phyloP scores from a whole-genome alignment of 2,113 vertebrate species.

The Nanorana parkeri region DNA sequence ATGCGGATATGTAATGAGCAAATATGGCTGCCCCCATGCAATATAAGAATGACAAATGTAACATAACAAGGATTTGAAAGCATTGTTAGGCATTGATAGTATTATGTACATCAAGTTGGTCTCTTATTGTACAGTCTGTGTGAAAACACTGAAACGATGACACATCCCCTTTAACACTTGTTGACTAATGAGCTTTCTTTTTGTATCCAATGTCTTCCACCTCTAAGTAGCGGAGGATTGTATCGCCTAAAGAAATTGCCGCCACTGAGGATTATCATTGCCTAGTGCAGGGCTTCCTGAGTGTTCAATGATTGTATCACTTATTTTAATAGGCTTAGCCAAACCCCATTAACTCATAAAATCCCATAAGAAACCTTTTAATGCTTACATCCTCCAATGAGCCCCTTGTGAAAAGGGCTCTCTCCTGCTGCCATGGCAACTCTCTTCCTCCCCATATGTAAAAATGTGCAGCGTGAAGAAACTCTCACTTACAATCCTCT shows the following conservation, averaged over 20 bases:
- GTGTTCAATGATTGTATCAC: slow-evolving; percentile 17
- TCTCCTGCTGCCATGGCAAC: slow-evolving; percentile 29
- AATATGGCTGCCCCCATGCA: no score
- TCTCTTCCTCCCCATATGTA: not conserved
- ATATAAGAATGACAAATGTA: no score
- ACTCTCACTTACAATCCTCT: slow-evolving; percentile 3
- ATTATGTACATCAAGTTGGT: no score
- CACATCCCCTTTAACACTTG: no score
- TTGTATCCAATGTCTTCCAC: no score
- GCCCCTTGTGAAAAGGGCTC: slow-evolving; percentile 6
- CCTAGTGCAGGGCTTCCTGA: not conserved
- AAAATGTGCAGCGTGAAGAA: not conserved
- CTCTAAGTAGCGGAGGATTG: not conserved
- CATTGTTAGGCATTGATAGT: no score
- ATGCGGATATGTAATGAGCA: no score
- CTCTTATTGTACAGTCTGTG: no score
- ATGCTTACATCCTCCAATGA: slow-evolving; percentile 9
- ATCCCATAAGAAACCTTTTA: slow-evolving; percentile 29
- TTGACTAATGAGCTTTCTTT: no score
- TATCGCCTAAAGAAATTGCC: not conserved
- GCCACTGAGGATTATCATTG: not conserved
- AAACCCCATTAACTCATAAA: slow-evolving; percentile 32
- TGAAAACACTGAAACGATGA: no score
- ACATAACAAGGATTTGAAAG: no score
- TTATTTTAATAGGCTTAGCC: slow-evolving; percentile 41